Base-by-base conservation (phyloP, 2,797 vertebrate genomes). In the Aplochiton taeniatus region DNA sequence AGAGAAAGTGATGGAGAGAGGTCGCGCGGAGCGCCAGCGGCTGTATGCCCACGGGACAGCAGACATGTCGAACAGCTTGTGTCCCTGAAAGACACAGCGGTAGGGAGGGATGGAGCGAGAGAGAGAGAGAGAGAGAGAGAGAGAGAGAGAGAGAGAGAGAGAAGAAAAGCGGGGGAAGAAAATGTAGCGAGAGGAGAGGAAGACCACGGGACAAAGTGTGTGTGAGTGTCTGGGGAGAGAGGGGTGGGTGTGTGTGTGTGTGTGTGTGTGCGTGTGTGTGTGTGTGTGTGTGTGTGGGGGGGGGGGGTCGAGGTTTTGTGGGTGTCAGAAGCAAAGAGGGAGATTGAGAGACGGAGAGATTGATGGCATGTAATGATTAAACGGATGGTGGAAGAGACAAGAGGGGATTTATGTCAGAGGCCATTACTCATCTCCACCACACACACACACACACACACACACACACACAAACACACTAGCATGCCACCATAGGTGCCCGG, bases 301-400 rank as follows among this genome's bases (percentile, higher is more conserved):
- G 14, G 14, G 20, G 11, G 31, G 31, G 17, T 4, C n/a, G n/a
- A n/a, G n/a, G n/a, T n/a, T n/a, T n/a, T 20, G 13, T 13, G 19
- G 14, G 42, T 54, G 20, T 76, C 74, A 80, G 76, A 68, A 63
- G 76, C 80, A 83, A 82, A 87, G 79, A 82, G 73, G 64, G 69
- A 83, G 84, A 83, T 59, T 77, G 85, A 85, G 80, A 72, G 81
- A 85, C 20, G 82, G 72, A 5, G 83, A 88, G 85, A 87, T 86
- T 84, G 87, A 89, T 90, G 83, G 83, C 73, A 62, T 77, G 86
- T 85, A 89, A 87, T 88, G 86, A 89, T 87, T 83, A 84, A 85
- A 87, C 84, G 84, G 87, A 89, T 84, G 87, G 83, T 82, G 77
- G 86, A 85, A 83, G 76, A 88, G 85, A 85, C 84, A 82, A 84